Percentiles rank a stretch among this genome's conserved stretches.
These are phyloP conservation scores for Orgyia antiqua DNA, from an alignment of 2,888 invertebrate genomes.

Conservation along the genomic window DNA sequence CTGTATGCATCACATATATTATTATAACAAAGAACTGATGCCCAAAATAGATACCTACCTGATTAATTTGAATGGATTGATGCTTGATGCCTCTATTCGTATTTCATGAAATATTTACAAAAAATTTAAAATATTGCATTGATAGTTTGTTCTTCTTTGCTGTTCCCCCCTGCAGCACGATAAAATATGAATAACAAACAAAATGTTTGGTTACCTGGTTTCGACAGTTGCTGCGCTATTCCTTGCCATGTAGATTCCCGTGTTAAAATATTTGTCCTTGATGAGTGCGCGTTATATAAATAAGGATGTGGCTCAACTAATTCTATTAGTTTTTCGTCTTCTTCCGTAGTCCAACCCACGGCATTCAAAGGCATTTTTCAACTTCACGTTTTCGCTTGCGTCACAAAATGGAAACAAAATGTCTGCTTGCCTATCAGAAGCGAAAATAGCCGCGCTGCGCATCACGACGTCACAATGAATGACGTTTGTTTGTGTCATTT, in stretches of 20 bases:
- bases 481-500: conserved; percentile 16
- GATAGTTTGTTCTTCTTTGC: no score
- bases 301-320: conserved; percentile 59
- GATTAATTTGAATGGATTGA: no score
- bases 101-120: no score
- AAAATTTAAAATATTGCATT: no score
- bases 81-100: no score
- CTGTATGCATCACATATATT: no score
- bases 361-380: conserved; percentile 64
- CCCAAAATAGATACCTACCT: no score
- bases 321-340: conserved; percentile 59
- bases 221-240: conserved; percentile 55
- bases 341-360: conserved; percentile 58
- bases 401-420: conserved; percentile 58
- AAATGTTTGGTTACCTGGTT: conserved; percentile 48
- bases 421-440: conserved; percentile 64
- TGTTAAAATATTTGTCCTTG: conserved; percentile 61
- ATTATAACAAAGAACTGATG: no score
- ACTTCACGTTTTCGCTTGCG: conserved; percentile 30
- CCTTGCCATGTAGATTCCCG: conserved; percentile 63
- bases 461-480: conserved; percentile 56
- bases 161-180: conserved; percentile 41
- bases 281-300: conserved; percentile 60
- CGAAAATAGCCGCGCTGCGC: conserved; percentile 65
- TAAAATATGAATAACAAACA: conserved; percentile 12